A percentile compares a stretch with the other conserved stretches of the same genome.
Evolutionary conservation across 2,888 invertebrate species (phyloP).

Genomic region (Drosophila robusta): DNA sequence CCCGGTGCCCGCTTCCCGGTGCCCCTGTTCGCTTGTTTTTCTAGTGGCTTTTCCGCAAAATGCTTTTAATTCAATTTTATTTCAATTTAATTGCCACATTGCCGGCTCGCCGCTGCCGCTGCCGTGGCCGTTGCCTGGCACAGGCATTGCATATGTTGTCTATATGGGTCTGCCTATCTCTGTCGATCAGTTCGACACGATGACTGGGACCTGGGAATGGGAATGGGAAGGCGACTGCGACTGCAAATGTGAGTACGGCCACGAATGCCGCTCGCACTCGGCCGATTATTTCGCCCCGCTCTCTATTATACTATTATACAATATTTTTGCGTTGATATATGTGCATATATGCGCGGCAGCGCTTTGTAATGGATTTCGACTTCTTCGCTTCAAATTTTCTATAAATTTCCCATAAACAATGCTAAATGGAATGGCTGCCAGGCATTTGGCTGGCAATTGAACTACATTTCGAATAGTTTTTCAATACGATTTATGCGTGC

Average conservation of each 20-base stretch:
- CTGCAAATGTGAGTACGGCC: constrained; percentile 23
- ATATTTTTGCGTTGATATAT: constrained; percentile 69
- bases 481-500: constrained; percentile 34
- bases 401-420: constrained; percentile 71
- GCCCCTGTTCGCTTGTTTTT: constrained; percentile 37
- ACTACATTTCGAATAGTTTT: constrained; percentile 62
- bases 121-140: constrained; percentile 17
- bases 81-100: constrained; percentile 79
- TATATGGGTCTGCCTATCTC: constrained; percentile 65
- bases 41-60: constrained; percentile 75
- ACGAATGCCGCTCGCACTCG: no score
- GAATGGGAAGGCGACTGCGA: constrained; percentile 30
- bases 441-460: constrained; percentile 66
- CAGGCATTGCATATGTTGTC: constrained; percentile 45
- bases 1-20: background rate
- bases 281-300: constrained; percentile 42
- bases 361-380: constrained; percentile 65
- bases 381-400: constrained; percentile 64
- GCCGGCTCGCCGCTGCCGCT: constrained; percentile 39
- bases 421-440: constrained; percentile 64
- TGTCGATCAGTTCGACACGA: constrained; percentile 64
- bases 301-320: constrained; percentile 71
- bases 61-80: constrained; percentile 81
- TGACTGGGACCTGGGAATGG: constrained; percentile 49
- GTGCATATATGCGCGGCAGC: constrained; percentile 37